Evolutionary conservation across 2,113 vertebrate species (phyloP).

Genomic region (Anhinga rufa): DNA sequence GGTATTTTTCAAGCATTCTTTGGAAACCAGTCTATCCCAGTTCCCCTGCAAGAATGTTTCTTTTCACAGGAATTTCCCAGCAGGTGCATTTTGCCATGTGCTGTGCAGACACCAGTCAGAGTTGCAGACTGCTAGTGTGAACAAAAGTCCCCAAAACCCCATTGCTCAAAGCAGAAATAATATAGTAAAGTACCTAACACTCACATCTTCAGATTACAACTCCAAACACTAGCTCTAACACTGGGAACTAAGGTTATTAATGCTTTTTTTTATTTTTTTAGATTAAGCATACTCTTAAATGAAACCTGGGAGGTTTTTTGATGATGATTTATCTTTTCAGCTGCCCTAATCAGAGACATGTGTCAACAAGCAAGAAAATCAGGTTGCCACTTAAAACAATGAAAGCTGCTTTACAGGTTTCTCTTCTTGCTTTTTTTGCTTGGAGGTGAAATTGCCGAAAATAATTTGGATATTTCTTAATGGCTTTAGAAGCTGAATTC

Average conservation of each 20-base stretch:
- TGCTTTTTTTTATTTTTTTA: background rate
- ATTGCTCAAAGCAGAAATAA: background rate
- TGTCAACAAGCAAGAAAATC: conserved; percentile 41
- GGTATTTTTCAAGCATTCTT: background rate
- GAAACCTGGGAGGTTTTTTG: background rate
- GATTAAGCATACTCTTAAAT: background rate
- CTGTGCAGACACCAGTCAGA: background rate
- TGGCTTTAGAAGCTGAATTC: background rate
- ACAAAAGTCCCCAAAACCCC: background rate
- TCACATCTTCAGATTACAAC: background rate
- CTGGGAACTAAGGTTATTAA: background rate
- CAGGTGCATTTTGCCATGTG: background rate
- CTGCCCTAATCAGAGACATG: background rate
- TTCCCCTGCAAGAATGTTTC: background rate
- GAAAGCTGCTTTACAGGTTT: conserved; percentile 48
- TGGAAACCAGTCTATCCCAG: background rate
- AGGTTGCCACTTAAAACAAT: conserved; percentile 5
- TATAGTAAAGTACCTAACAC: background rate
- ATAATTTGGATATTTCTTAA: conserved; percentile 18
- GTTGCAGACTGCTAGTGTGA: background rate
- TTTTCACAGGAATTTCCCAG: background rate
- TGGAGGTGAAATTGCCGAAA: background rate
- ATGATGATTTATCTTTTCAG: background rate
- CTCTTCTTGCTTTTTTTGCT: background rate
- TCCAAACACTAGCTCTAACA: background rate